Evolutionary conservation across 2,888 invertebrate species (phyloP).

Genomic region (Zygothrica quintamaculata): DNA sequence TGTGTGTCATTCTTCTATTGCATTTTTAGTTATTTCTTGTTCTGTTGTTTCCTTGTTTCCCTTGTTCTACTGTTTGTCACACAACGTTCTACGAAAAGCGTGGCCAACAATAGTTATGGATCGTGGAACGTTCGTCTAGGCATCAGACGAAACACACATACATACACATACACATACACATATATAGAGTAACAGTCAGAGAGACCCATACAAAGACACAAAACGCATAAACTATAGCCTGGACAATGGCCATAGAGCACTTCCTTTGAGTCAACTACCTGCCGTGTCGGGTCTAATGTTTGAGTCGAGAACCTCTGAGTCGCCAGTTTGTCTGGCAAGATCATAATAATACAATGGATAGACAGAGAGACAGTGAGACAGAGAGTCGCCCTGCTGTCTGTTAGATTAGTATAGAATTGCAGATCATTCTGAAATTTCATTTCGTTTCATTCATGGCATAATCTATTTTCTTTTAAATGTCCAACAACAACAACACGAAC

Average conservation of each 20-base stretch:
- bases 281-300: conserved; percentile 31
- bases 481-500: conserved; percentile 38
- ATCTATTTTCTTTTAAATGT: conserved; percentile 78
- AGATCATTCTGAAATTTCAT: conserved; percentile 79
- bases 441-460: conserved; percentile 72
- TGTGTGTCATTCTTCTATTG: conserved; percentile 5
- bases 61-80: conserved; percentile 58
- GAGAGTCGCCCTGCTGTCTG: conserved; percentile 56
- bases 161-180: no score
- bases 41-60: conserved; percentile 19
- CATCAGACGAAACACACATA: no score
- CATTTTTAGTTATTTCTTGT: conserved; percentile 7
- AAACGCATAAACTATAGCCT: conserved; percentile 67
- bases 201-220: no score
- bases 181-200: no score
- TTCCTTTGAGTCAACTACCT: conserved; percentile 69
- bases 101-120: conserved; percentile 66
- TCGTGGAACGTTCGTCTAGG: conserved; percentile 34
- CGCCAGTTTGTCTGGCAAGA: conserved; percentile 78
- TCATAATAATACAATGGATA: conserved; percentile 52
- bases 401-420: conserved; percentile 78
- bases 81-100: conserved; percentile 75
- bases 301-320: conserved; percentile 33
- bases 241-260: conserved; percentile 66
- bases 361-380: conserved; percentile 16